Percentiles rank a stretch among this genome's conserved stretches.
phyloP scores from a whole-genome alignment of 2,113 vertebrate genomes.

The Mustela lutreola region DNA sequence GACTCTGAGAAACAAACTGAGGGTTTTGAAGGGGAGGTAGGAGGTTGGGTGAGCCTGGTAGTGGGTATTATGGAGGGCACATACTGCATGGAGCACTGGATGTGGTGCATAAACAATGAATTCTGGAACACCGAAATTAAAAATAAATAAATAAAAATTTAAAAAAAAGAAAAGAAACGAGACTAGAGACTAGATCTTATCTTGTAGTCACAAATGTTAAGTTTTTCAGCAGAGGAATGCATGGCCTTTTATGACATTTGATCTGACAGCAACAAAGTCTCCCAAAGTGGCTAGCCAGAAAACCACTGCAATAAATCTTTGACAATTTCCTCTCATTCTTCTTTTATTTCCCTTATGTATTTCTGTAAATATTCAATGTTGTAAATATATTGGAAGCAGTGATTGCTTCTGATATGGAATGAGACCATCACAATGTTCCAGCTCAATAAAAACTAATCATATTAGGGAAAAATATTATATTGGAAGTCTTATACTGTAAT shows the following conservation, averaged over 20 bases:
- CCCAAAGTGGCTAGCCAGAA: not conserved
- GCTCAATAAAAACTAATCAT: constrained; percentile 38
- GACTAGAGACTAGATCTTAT: not conserved
- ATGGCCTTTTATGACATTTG: not conserved
- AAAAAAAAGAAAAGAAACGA: not conserved
- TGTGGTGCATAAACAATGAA: too few species aligned
- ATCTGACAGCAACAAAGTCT: not conserved
- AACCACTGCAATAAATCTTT: not conserved
- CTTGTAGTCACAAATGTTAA: not conserved
- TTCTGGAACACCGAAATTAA: too few species aligned
- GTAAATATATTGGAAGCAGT: constrained; percentile 25
- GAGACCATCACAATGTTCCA: not conserved
- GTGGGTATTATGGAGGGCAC: too few species aligned
- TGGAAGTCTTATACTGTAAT: not conserved
- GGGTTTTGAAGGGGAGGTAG: too few species aligned
- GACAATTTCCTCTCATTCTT: constrained; percentile 4
- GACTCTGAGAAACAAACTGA: too few species aligned
- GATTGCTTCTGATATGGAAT: constrained; percentile 1
- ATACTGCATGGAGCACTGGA: too few species aligned
- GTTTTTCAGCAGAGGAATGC: constrained; percentile 9
- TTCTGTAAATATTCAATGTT: constrained; percentile 45
- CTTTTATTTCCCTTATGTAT: constrained; percentile 16
- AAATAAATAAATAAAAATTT: too few species aligned
- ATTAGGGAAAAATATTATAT: not conserved
- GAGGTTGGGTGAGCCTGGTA: too few species aligned